Base-by-base conservation (phyloP, 1,140 invertebrate genomes). In the Sweltsa coloradensis region DNA sequence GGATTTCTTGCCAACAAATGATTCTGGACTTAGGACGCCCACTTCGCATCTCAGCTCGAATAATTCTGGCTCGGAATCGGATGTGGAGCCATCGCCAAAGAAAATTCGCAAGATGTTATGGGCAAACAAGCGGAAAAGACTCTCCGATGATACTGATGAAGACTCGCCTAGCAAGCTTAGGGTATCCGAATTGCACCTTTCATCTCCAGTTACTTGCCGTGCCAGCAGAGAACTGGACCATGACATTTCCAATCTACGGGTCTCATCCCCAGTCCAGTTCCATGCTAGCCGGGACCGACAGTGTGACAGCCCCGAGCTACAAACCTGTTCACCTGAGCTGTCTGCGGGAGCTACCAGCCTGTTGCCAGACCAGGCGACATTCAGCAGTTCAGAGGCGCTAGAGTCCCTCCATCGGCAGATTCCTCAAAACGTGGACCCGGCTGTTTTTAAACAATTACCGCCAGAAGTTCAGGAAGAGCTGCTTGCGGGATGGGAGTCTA, bases 71-170 rank as follows among this genome's bases (percentile, higher is more conserved):
- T 62, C 63, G 50, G 67, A 79, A 65, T 65, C 65, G 26, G 80
- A 83, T 62, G 63, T 75, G 5, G 80, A 81, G 57, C 81, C 81
- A 1, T 76, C 76, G 11, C 77, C 79, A 9, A 84, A 84, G 59
- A 83, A 83, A 55, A 69, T 67, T 18, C 26, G 46, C 16, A 31
- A 16, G 19, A 31, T 29, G 5, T 34, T 45, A 5, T 39, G 21
- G 11, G 9, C 7, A 14, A 9, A 21, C n/a, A 34, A 29, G 23
- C 14, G 43, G 23, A 45, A 34, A 21, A 36, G 3, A 1, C 2
- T 11, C n/a, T 37, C 23, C 11, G 23, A 16, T 5, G 36, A 37
- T 19, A 37, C 16, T 37, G 42, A 44, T 16, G 42, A 27, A 24
- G 42, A 44, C 42, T n/a, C 42, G 7, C 13, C 27, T n/a, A 37